Evolutionary conservation across 1,140 invertebrate species (phyloP).

Genomic region (Aphis craccivora): DNA sequence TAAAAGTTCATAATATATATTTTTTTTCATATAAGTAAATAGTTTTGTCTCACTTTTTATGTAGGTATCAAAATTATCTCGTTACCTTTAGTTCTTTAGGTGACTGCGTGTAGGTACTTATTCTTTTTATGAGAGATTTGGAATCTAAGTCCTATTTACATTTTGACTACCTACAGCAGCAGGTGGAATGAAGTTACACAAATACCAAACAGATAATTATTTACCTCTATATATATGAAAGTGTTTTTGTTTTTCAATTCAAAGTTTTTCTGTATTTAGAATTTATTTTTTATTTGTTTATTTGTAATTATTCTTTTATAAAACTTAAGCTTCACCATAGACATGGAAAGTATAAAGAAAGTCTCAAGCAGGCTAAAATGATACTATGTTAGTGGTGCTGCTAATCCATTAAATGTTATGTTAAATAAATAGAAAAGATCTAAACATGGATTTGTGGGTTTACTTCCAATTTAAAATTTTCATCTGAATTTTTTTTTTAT

Average conservation of each 20-base stretch:
- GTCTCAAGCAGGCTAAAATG: neutral
- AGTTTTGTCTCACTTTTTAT: neutral
- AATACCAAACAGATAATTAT: neutral
- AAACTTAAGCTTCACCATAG: neutral
- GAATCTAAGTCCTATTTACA: neutral
- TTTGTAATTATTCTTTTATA: neutral
- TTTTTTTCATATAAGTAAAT: neutral
- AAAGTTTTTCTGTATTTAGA: neutral
- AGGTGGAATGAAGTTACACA: neutral
- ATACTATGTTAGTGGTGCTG: neutral
- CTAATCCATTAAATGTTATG: neutral
- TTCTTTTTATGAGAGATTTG: neutral
- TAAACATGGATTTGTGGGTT: neutral
- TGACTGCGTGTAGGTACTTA: neutral
- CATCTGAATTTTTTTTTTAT: neutral
- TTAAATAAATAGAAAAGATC: neutral
- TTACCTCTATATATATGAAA: neutral
- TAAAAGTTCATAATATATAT: neutral
- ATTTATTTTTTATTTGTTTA: neutral
- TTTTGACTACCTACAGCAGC: neutral
- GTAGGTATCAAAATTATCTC: neutral
- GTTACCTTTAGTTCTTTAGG: neutral
- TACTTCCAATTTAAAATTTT: neutral
- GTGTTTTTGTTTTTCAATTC: neutral
- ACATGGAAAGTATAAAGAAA: neutral